A percentile compares a stretch with the other conserved stretches of the same genome.
Evolutionary conservation across 2,113 vertebrate species (phyloP).

Genomic region (Cephalopholis sonnerati): DNA sequence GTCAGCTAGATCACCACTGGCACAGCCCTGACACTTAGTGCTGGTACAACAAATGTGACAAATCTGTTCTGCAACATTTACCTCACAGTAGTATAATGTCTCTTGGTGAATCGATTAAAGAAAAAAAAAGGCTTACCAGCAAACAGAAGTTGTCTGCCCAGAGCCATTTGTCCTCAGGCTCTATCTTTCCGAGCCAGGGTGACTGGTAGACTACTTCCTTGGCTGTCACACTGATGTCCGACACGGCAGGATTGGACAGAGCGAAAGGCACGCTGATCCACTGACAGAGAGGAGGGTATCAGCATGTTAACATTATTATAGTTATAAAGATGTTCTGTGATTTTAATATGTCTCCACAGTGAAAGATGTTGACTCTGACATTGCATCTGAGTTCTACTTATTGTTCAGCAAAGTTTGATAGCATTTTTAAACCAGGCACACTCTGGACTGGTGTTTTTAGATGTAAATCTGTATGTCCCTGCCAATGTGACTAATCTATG

Average conservation of each 20-base stretch:
- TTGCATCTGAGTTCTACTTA: neutral
- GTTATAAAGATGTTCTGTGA: neutral
- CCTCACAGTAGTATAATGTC: neutral
- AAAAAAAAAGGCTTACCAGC: conserved; percentile 85
- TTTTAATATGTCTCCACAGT: neutral
- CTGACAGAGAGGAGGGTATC: conserved; percentile 79
- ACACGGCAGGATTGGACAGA: conserved; percentile 92
- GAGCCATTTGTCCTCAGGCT: conserved; percentile 87
- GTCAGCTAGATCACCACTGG: conserved; percentile 24
- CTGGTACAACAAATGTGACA: neutral
- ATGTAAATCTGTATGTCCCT: neutral
- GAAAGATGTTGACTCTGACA: neutral
- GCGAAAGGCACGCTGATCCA: conserved; percentile 98
- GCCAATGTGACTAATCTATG: neutral
- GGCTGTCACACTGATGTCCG: conserved; percentile 91
- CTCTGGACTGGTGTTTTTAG: neutral
- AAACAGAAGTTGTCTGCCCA: conserved; percentile 96
- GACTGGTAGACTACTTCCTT: conserved; percentile 88
- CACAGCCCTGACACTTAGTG: neutral
- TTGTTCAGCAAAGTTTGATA: neutral
- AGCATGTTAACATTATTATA: conserved; percentile 6
- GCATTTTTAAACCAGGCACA: neutral
- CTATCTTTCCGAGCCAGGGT: conserved; percentile 93
- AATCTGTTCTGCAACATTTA: neutral
- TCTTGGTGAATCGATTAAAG: neutral